Evolutionary conservation across 53 echinoderm and acorn worm species (phyloP).

Genomic region (Arbacia lixula): DNA sequence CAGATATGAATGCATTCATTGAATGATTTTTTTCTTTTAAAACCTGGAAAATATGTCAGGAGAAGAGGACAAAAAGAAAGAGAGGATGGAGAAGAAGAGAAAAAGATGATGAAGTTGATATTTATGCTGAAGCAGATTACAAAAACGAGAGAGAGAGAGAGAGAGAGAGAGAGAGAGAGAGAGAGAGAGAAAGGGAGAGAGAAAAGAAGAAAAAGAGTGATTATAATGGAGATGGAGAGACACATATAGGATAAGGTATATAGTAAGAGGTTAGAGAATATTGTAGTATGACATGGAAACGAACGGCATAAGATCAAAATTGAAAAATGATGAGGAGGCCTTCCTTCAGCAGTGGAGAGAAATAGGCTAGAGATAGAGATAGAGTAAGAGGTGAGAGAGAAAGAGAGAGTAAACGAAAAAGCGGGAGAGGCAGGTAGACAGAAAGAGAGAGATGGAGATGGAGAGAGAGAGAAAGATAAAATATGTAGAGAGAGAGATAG

Average conservation of each 20-base stretch:
- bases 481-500: neutral
- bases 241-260: neutral
- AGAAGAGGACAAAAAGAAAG: too few species aligned
- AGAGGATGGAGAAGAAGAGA: too few species aligned
- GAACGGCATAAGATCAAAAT: too few species aligned
- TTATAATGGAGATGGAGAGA: neutral
- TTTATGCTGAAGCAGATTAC: too few species aligned
- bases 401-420: neutral
- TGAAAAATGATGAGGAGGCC: too few species aligned
- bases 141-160: constrained; percentile 2
- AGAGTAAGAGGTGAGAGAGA: neutral
- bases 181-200: neutral
- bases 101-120: too few species aligned
- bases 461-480: neutral
- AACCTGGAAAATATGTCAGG: too few species aligned
- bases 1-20: too few species aligned
- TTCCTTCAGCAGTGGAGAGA: too few species aligned
- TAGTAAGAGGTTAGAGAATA: neutral
- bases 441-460: neutral
- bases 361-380: neutral
- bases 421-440: neutral
- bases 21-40: too few species aligned
- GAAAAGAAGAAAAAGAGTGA: neutral
- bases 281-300: too few species aligned
- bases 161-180: neutral